Evolutionary conservation across 2,888 invertebrate species (phyloP).

Genomic region (Brassicogethes aeneus): DNA sequence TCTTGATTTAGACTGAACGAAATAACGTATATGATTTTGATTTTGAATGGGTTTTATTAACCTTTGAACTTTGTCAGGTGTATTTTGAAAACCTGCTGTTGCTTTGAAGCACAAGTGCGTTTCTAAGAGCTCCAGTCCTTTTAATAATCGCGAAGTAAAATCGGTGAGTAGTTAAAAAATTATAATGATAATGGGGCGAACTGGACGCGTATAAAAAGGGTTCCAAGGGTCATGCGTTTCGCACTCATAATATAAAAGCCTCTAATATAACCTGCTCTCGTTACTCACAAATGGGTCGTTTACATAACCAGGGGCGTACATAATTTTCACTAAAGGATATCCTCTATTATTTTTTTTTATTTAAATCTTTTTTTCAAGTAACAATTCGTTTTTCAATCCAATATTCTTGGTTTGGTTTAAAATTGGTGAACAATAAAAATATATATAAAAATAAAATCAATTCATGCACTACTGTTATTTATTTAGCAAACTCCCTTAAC

Average conservation of each 20-base stretch:
- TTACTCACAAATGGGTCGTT: not conserved
- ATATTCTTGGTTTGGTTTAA: too few relatives aligned
- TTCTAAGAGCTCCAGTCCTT: not conserved
- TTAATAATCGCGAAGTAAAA: constrained; percentile 9
- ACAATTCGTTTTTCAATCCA: too few relatives aligned
- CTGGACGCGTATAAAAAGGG: constrained; percentile 23
- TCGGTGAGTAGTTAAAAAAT: constrained; percentile 15
- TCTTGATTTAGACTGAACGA: too few relatives aligned
- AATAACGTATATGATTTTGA: too few relatives aligned
- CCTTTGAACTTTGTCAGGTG: not conserved
- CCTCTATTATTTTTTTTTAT: constrained; percentile 7
- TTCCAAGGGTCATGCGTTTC: constrained; percentile 16
- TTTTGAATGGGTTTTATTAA: too few relatives aligned
- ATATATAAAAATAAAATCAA: too few relatives aligned
- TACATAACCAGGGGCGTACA: constrained; percentile 2
- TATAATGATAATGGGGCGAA: constrained; percentile 19
- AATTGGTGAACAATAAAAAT: too few relatives aligned
- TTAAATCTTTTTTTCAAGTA: too few relatives aligned
- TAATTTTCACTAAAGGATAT: constrained; percentile 9
- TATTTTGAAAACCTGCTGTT: not conserved
- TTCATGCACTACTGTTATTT: too few relatives aligned
- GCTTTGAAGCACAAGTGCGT: not conserved
- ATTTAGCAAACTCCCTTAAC: too few relatives aligned
- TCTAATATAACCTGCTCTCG: constrained; percentile 12
- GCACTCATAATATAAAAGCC: constrained; percentile 11